Base-by-base conservation (phyloP, 2,888 invertebrate species). In the Drosophila anomalipes region DNA sequence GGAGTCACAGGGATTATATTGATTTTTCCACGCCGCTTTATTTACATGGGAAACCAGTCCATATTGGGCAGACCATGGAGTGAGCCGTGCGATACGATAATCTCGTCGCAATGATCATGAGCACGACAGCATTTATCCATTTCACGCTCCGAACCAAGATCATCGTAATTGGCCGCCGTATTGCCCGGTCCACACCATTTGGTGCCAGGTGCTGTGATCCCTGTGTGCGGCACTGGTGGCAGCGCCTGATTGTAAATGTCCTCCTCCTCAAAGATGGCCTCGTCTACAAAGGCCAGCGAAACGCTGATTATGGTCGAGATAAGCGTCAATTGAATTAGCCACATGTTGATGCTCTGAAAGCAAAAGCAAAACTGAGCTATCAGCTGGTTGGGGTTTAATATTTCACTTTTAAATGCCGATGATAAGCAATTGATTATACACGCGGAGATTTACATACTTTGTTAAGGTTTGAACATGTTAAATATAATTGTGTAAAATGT, bases 181-280 rank as follows among this genome's bases (percentile, higher is more conserved):
- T 96, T 96, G 1, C 98, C 98, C 81, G 97, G 96, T 26, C 98
- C 98, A 93, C 98, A 98, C 98, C 98, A 98, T 91, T 97, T 97
- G 0, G 98, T 98, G 14, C 98, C 98, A 0, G 98, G 93, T 19
- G 82, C 90, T 4, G 92, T 93, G 30, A 92, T 82, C 4, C 92
- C 92, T 0, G 90, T 86, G 14, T 84, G 79, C 0, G 85, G 77
- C n/a, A 88, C 76, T 7, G 92, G 86, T 2, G 92, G 92, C 56
- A 93, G 63, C 0, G 92, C 92, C 59, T 87, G 86, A 47, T 86
- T 91, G 68, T 92, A 93, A 39, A 93, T 93, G 53, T 93, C 93
- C 67, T 93, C 93, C 32, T 93, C 93, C 70, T 93, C 93, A 52
- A 93, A 93, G 51, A 93, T 91, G 9, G 93, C 91, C 52, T 92